These are phyloP conservation scores for Lamprotornis superbus DNA, from an alignment of 2,113 vertebrate species.

Conservation along the genomic window DNA sequence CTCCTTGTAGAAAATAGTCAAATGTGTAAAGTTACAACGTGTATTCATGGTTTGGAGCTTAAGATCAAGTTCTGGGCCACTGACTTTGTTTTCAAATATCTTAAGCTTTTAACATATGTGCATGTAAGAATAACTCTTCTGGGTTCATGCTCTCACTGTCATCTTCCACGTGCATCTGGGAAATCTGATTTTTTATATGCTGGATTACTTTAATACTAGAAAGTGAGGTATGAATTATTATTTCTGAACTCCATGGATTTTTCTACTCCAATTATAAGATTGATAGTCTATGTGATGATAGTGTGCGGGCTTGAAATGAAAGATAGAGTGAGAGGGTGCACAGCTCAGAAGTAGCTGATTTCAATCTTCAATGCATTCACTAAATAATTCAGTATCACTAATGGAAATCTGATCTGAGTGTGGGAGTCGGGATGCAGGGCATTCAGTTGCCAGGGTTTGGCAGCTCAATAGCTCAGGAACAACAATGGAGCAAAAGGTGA, in stretches of 20 bases:
- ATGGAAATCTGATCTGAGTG: slow-evolving; percentile 68
- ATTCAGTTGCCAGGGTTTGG: slow-evolving; percentile 14
- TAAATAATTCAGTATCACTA: slow-evolving; percentile 80
- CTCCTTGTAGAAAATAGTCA: slow-evolving; percentile 17
- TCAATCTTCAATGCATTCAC: slow-evolving; percentile 40
- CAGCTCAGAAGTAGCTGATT: slow-evolving; percentile 29
- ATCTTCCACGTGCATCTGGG: not conserved
- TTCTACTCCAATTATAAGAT: not conserved
- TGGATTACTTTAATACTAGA: not conserved
- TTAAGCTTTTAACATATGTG: not conserved
- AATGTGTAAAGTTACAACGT: slow-evolving; percentile 26
- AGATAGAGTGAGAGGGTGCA: not conserved
- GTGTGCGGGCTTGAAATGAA: not conserved
- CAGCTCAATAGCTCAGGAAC: slow-evolving; percentile 50
- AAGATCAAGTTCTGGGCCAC: not conserved
- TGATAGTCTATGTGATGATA: not conserved
- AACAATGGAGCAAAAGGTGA: slow-evolving; percentile 57
- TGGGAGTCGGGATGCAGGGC: not conserved
- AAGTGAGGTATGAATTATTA: not conserved
- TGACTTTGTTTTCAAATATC: not conserved
- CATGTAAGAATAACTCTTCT: not conserved
- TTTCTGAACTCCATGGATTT: not conserved
- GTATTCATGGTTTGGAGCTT: not conserved
- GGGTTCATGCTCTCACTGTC: not conserved
- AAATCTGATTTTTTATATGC: not conserved